These are phyloP conservation scores for Ictalurus punctatus DNA, from an alignment of 2,113 vertebrate species.

Conservation along the genomic window DNA sequence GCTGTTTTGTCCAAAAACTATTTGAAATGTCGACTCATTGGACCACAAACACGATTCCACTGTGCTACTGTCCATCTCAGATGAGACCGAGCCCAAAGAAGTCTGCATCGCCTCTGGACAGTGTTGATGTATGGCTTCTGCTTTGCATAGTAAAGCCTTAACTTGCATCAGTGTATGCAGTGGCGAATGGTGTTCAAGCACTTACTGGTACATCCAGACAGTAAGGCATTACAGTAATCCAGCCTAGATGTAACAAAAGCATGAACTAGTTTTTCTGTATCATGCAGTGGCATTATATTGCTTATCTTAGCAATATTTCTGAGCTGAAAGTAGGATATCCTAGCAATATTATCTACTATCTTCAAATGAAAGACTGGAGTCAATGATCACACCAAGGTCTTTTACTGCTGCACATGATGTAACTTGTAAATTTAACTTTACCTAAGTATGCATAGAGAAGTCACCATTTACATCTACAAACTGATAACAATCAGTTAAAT, in stretches of 20 bases:
- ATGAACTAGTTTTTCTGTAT: neutral
- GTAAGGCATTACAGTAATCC: neutral
- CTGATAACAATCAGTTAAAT: neutral
- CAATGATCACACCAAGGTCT: no score
- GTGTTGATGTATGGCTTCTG: no score
- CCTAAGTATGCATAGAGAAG: neutral
- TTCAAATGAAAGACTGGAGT: no score
- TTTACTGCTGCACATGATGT: neutral
- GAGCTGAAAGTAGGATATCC: neutral
- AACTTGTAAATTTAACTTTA: neutral
- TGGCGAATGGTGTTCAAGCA: neutral
- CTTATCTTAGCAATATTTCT: neutral
- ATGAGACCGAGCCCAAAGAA: no score
- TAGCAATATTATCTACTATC: neutral
- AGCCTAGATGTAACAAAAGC: neutral
- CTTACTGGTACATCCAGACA: neutral
- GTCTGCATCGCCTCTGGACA: no score
- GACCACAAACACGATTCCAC: no score
- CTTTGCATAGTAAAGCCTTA: no score
- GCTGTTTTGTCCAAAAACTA: no score
- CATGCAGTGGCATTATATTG: neutral
- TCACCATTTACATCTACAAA: neutral
- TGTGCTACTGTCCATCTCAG: no score
- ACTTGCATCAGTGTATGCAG: no score
- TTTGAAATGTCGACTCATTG: no score